Evolutionary conservation across 1,140 invertebrate species (phyloP).

Genomic region (Forficula auricularia): DNA sequence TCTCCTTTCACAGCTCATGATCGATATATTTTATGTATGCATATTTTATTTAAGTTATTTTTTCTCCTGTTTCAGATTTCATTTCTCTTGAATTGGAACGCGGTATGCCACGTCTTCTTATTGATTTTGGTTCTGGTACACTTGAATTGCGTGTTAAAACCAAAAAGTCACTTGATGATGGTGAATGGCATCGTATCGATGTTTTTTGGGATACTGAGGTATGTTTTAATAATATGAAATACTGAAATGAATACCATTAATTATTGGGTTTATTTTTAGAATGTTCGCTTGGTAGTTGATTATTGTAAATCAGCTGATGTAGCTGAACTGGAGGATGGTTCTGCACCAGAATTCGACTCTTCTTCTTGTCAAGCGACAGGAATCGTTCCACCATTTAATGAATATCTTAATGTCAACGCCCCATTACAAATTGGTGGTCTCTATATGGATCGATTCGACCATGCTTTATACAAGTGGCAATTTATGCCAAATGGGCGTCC

Average conservation of each 20-base stretch:
- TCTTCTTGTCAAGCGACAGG: slow-evolving; percentile 73
- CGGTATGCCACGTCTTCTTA: slow-evolving; percentile 72
- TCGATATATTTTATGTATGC: neutral
- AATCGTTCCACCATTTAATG: slow-evolving; percentile 82
- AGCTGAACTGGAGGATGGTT: slow-evolving; percentile 71
- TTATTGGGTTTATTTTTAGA: slow-evolving; percentile 24
- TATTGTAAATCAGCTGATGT: slow-evolving; percentile 74
- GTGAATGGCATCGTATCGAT: slow-evolving; percentile 90
- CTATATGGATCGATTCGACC: slow-evolving; percentile 70
- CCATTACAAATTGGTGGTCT: slow-evolving; percentile 79
- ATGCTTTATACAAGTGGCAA: slow-evolving; percentile 67
- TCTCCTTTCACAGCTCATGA: neutral
- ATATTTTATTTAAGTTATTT: neutral
- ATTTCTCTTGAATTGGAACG: slow-evolving; percentile 81
- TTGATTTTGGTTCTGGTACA: slow-evolving; percentile 91
- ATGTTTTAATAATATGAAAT: neutral
- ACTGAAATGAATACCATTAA: neutral
- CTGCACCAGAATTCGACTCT: slow-evolving; percentile 63
- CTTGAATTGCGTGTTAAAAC: slow-evolving; percentile 76
- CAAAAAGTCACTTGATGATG: slow-evolving; percentile 71
- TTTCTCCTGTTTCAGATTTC: slow-evolving; percentile 48
- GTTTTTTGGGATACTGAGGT: slow-evolving; percentile 87
- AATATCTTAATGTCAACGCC: slow-evolving; percentile 90
- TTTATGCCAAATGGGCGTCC: slow-evolving; percentile 71
- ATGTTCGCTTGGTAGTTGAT: slow-evolving; percentile 79